A percentile compares a stretch with the other conserved stretches of the same genome.
These are phyloP conservation scores for Chaetodon auriga DNA, from an alignment of 2,113 vertebrate species.

Conservation along the genomic window DNA sequence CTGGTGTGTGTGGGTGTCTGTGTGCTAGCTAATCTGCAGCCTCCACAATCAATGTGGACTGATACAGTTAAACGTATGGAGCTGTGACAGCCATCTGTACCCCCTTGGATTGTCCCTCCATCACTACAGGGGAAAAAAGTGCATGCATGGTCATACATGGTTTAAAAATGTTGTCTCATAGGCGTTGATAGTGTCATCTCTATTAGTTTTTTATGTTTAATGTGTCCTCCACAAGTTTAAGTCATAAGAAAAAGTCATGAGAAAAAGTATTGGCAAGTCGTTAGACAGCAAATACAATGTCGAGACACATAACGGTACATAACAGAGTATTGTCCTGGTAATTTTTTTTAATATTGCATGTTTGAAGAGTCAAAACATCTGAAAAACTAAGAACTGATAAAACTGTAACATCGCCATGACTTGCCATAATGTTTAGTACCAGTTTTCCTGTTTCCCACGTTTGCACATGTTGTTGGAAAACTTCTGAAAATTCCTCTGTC, in stretches of 20 bases:
- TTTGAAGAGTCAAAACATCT: background rate
- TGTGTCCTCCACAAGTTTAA: background rate
- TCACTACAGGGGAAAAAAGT: conserved; percentile 10
- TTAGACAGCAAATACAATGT: background rate
- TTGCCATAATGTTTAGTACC: background rate
- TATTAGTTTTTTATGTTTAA: background rate
- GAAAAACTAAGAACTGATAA: background rate
- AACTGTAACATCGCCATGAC: background rate
- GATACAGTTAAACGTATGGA: conserved; percentile 68
- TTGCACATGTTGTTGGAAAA: background rate
- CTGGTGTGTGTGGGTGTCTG: conserved; percentile 63
- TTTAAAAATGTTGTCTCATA: conserved; percentile 4
- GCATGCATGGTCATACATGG: background rate
- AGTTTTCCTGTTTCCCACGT: background rate
- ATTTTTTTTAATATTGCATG: background rate
- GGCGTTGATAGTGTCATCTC: background rate
- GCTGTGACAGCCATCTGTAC: conserved; percentile 61
- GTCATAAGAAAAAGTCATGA: background rate
- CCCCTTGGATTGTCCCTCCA: conserved; percentile 51
- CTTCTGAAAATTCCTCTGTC: conserved; percentile 18
- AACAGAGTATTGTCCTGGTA: background rate
- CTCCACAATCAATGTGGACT: conserved; percentile 65
- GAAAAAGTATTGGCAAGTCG: background rate
- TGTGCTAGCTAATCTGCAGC: conserved; percentile 65
- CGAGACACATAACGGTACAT: background rate